Evolutionary conservation across 2,888 invertebrate genomes (phyloP).

Genomic region (Dioctria linearis): DNA sequence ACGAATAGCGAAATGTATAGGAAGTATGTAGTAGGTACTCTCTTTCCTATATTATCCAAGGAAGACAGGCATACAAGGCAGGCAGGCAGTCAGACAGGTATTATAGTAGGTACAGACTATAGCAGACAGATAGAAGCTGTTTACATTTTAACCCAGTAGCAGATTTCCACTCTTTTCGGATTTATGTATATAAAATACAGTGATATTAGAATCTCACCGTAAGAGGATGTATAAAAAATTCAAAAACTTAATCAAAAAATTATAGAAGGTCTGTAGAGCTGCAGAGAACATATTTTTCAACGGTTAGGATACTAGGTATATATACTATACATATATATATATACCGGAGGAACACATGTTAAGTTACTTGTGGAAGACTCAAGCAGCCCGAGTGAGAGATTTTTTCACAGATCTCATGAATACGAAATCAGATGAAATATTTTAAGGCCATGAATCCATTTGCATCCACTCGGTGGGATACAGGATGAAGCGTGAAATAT

Average conservation of each 20-base stretch:
- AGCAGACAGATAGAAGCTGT: conserved; percentile 23
- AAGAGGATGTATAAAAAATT: conserved; percentile 43
- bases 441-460: conserved; percentile 58
- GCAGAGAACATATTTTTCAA: conserved; percentile 6
- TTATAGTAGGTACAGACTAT: too few species aligned
- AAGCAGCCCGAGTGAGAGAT: conserved; percentile 16
- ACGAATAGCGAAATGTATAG: conserved; percentile 35
- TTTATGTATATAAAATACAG: conserved; percentile 51
- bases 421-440: conserved; percentile 58
- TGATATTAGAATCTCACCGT: conserved; percentile 28
- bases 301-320: background rate
- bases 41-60: conserved; percentile 16
- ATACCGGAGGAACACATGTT: too few species aligned
- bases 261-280: conserved; percentile 46
- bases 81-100: too few species aligned
- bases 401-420: conserved; percentile 58
- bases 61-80: background rate
- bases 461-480: conserved; percentile 52
- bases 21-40: background rate
- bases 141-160: conserved; percentile 54
- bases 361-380: conserved; percentile 4
- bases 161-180: conserved; percentile 52
- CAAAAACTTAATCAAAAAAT: conserved; percentile 57
- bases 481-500: conserved; percentile 56
- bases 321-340: conserved; percentile 52